Evolutionary conservation across 2,888 invertebrate species (phyloP), one percentile per base, ranked within the genome.

Genomic region (Acleris holmiana): DNA sequence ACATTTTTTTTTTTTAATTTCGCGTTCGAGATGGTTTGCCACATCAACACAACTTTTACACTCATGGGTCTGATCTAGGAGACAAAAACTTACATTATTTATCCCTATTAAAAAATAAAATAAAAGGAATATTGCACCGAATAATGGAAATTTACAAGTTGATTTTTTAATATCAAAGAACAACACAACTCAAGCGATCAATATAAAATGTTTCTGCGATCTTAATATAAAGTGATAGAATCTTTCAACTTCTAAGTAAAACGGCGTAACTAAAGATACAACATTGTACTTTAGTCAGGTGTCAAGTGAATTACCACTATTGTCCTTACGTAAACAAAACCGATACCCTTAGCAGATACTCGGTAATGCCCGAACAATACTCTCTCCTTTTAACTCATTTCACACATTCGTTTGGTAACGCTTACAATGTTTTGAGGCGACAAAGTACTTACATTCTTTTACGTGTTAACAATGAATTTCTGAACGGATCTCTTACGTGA

Each of bases 391-490:
- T 54, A 58, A 64, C 58, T 41, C 47, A 48, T 53, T 54, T 59
- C 48, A 64, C 64, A 59, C 64, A 54, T 64, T 58, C 41, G 53
- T 57, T 53, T 41, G 40, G 40, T 54, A 64, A 53, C 48, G 47
- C 41, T 29, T 48, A 29, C 47, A 29, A 19, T 15, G 35, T 40
- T 51, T 48, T 41, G 15, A 29, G 41, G 47, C n/a, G 35, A 63
- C 64, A 59, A 19, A 40, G 57, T 58, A 46, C 54, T 63, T 18
- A 44, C 29, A 29, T 46, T 51, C 50, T 50, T 53, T 23, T 53
- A 55, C 54, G 59, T 50, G 54, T 58, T 23, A 54, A 50, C 44
- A 41, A 25, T 23, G 59, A 65, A 48, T 54, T 54, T 64, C 25
- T 47, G 54, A 54, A 41, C 48, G 44, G 49, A 55, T 55, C 55